A percentile compares a stretch with the other conserved stretches of the same genome.
phyloP scores from a whole-genome alignment of 2,888 invertebrate genomes.

The Julus scanicus region DNA sequence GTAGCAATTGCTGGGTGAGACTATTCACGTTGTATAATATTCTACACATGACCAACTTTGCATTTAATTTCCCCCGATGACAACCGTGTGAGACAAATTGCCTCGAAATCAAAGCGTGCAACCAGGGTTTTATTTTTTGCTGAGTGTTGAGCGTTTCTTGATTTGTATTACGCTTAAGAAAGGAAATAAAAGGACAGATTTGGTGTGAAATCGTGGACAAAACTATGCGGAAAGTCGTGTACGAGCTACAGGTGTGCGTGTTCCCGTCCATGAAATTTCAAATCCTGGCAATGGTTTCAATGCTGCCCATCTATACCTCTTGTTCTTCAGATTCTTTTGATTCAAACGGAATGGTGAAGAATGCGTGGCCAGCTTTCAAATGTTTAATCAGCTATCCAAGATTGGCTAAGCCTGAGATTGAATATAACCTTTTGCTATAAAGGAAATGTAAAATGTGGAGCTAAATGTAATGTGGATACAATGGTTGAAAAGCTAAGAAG shows the following conservation, averaged over 20 bases:
- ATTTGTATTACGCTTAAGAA: constrained; percentile 29
- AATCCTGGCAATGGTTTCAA: constrained; percentile 28
- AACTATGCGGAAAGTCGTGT: constrained; percentile 51
- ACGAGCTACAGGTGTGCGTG: constrained; percentile 47
- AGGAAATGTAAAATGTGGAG: background rate
- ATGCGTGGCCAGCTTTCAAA: background rate
- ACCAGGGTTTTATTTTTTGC: constrained; percentile 25
- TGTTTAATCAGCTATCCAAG: constrained; percentile 26
- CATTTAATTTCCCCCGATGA: constrained; percentile 51
- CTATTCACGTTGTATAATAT: background rate
- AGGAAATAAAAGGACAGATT: constrained; percentile 47
- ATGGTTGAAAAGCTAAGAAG: too few species aligned
- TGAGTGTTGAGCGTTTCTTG: constrained; percentile 45
- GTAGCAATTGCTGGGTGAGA: background rate
- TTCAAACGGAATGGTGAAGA: background rate
- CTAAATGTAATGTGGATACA: background rate
- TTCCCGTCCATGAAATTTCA: constrained; percentile 41
- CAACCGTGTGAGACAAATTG: constrained; percentile 54
- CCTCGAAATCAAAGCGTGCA: constrained; percentile 43
- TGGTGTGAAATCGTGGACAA: constrained; percentile 48
- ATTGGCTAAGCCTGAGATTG: background rate
- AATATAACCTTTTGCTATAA: background rate
- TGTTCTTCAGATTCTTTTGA: constrained; percentile 27
- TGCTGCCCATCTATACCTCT: background rate
- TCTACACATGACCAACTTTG: constrained; percentile 21